A percentile compares a stretch with the other conserved stretches of the same genome.
Evolutionary conservation across 2,113 vertebrate species (phyloP).

Genomic region (Perca schrenkii): DNA sequence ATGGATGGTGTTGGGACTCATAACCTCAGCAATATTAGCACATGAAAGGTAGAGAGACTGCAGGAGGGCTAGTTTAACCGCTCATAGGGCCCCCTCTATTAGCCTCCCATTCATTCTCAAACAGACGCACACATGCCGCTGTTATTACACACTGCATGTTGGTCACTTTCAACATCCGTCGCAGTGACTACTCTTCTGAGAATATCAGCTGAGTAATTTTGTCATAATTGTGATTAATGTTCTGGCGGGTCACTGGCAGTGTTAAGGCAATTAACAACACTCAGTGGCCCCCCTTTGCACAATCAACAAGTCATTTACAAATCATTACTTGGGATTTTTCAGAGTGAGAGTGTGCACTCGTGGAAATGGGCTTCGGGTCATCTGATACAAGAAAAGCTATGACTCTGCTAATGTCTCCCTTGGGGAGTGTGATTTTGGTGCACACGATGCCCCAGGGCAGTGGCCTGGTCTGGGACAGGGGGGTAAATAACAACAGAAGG

Average conservation of each 20-base stretch:
- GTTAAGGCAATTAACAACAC: conserved; percentile 70
- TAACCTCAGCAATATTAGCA: conserved; percentile 80
- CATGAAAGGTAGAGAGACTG: conserved; percentile 77
- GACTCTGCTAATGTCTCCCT: conserved; percentile 75
- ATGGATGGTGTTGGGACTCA: conserved; percentile 71
- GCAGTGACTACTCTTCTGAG: conserved; percentile 37
- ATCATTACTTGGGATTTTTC: conserved; percentile 63
- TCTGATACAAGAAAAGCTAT: conserved; percentile 68
- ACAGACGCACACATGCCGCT: conserved; percentile 70
- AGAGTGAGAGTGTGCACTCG: conserved; percentile 19
- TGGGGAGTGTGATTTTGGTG: conserved; percentile 62
- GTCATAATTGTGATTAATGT: conserved; percentile 81
- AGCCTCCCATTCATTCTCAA: conserved; percentile 67
- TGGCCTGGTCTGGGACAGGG: conserved; percentile 42
- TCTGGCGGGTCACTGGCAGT: conserved; percentile 65
- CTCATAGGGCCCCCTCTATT: conserved; percentile 73
- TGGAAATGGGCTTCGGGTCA: conserved; percentile 66
- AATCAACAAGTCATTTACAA: conserved; percentile 79
- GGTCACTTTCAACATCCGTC: conserved; percentile 69
- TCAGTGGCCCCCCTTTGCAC: conserved; percentile 11
- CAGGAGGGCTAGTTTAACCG: conserved; percentile 74
- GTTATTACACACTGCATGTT: conserved; percentile 62
- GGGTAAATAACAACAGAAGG: conserved; percentile 59
- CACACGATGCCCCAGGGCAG: conserved; percentile 64
- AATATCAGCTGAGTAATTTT: conserved; percentile 66